A percentile compares a stretch with the other conserved stretches of the same genome.
phyloP scores from a whole-genome alignment of 2,888 invertebrate species.

The Neoitamus cyanurus region DNA sequence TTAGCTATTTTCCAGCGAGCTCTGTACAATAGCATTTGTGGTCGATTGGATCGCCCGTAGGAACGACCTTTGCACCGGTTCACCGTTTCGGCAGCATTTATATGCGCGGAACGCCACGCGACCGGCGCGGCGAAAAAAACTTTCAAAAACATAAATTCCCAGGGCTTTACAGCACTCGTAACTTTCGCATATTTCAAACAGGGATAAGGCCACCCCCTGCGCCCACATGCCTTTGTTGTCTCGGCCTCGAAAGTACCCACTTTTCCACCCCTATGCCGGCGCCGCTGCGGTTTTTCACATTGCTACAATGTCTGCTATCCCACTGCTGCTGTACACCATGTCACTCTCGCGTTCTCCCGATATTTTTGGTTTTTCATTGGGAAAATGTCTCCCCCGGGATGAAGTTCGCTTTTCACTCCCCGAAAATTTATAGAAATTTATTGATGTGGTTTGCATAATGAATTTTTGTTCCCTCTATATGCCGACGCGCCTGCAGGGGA shows the following conservation, averaged over 20 bases:
- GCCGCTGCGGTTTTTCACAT: not conserved
- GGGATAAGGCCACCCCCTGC: not conserved
- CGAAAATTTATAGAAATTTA: conserved; percentile 26
- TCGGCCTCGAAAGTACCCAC: not conserved
- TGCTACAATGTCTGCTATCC: not conserved
- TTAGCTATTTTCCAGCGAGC: not conserved
- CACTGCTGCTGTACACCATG: not conserved
- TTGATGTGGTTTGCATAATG: conserved; percentile 15
- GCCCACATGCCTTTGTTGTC: not conserved
- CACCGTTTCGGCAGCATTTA: not conserved
- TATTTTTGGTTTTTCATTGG: not conserved
- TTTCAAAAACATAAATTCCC: not conserved
- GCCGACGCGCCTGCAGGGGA: not conserved
- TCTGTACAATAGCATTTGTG: too few species aligned
- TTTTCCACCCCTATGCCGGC: not conserved
- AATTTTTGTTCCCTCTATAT: conserved; percentile 9
- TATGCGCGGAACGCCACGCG: conserved; percentile 7
- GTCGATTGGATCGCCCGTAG: too few species aligned
- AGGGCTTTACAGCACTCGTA: not conserved
- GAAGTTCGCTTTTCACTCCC: not conserved
- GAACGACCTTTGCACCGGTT: not conserved
- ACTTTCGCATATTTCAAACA: conserved; percentile 18
- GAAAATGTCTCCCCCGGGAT: not conserved
- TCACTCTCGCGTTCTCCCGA: not conserved
- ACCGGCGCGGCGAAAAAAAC: not conserved